These are phyloP conservation scores for Mythimna vitellina DNA, from an alignment of 2,888 invertebrate species.

Conservation along the genomic window DNA sequence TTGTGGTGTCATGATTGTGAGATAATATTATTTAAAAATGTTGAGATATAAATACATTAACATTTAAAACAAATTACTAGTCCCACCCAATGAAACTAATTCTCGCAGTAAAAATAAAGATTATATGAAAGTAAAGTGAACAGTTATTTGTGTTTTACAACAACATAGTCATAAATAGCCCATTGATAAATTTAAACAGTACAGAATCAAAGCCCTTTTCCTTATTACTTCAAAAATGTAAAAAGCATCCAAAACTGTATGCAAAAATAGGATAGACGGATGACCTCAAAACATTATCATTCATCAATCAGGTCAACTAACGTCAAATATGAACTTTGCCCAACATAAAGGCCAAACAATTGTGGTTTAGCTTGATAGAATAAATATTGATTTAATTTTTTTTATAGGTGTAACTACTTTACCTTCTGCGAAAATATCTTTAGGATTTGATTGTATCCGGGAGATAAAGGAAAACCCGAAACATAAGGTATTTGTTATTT, in stretches of 20 bases:
- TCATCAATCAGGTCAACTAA: conserved; percentile 40
- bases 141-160: too few species aligned
- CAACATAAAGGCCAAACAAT: conserved; percentile 37
- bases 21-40: neutral
- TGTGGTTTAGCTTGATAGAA: conserved; percentile 9
- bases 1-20: neutral
- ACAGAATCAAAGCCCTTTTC: neutral
- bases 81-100: too few species aligned
- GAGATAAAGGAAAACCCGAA: conserved; percentile 27
- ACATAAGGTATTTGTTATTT: conserved; percentile 18
- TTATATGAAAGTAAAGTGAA: too few species aligned
- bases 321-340: conserved; percentile 38
- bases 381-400: neutral
- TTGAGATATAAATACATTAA: too few species aligned
- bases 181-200: too few species aligned
- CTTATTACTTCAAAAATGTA: conserved; percentile 12
- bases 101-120: neutral
- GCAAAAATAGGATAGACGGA: conserved; percentile 30
- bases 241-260: conserved; percentile 17
- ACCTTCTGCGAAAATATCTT: neutral
- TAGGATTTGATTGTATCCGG: conserved; percentile 15
- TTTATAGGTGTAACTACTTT: neutral
- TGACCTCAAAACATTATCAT: conserved; percentile 48
- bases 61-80: too few species aligned
- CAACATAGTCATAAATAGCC: too few species aligned